A percentile compares a stretch with the other conserved stretches of the same genome.
These are phyloP conservation scores for Agrenia bidenticulata DNA, from an alignment of 2,888 invertebrate species.

Conservation along the genomic window DNA sequence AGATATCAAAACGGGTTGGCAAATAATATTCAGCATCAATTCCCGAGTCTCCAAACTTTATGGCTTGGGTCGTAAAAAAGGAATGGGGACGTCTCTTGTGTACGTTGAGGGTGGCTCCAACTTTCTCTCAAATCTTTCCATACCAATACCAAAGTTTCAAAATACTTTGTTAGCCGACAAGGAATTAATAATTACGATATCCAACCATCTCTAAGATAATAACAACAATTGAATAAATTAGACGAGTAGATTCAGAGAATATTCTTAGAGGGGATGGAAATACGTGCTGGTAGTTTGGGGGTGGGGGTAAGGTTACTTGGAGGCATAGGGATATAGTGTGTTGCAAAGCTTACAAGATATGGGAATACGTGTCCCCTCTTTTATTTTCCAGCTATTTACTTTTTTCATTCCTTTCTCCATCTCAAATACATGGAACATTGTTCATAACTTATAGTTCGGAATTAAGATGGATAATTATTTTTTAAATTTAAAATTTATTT, in stretches of 20 bases:
- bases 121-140: not conserved
- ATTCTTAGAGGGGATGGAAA: not conserved
- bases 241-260: not conserved
- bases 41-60: slow-evolving; percentile 5
- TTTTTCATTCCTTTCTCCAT: too few species aligned
- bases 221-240: slow-evolving; percentile 6
- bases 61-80: not conserved
- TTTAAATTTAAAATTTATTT: too few species aligned
- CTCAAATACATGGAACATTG: too few species aligned
- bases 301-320: too few species aligned
- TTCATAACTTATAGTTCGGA: too few species aligned
- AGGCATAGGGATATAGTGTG: too few species aligned
- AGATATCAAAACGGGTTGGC: too few species aligned
- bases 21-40: too few species aligned
- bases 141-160: not conserved
- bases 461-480: too few species aligned
- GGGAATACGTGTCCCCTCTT: too few species aligned
- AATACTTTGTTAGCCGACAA: not conserved
- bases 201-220: not conserved
- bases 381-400: too few species aligned
- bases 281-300: not conserved
- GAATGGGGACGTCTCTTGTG: not conserved
- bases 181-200: slow-evolving; percentile 8
- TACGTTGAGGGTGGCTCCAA: not conserved
- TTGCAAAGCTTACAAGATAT: too few species aligned